Evolutionary conservation across 2,888 invertebrate species (phyloP).

Genomic region (Platycheirus rosarum): DNA sequence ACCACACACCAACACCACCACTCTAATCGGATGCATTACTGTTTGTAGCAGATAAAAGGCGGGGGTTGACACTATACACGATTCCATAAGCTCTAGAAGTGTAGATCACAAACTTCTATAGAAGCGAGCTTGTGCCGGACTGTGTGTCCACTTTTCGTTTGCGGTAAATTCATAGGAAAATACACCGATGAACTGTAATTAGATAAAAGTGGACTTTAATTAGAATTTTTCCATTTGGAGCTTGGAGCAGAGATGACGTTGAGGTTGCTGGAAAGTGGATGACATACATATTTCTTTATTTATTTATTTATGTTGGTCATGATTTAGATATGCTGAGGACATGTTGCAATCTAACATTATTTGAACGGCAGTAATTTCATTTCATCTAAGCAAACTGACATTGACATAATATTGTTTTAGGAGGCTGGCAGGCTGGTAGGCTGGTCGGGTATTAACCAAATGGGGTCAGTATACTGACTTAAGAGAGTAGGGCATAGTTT

Average conservation of each 20-base stretch:
- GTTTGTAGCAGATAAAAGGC: conserved; percentile 11
- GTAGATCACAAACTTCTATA: conserved; percentile 18
- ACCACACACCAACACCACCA: conserved; percentile 5
- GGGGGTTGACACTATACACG: conserved; percentile 27
- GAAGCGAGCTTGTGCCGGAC: conserved; percentile 32
- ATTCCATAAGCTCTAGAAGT: too few species aligned
- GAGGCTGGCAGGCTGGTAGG: neutral
- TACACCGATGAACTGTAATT: conserved; percentile 47
- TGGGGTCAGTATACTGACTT: conserved; percentile 8
- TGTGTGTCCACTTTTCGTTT: conserved; percentile 31
- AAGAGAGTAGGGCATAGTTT: too few species aligned
- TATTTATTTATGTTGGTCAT: conserved; percentile 39
- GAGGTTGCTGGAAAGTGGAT: conserved; percentile 40
- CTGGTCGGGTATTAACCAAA: neutral
- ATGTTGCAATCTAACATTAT: conserved; percentile 22
- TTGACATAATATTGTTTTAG: conserved; percentile 27
- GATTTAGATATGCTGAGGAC: conserved; percentile 49
- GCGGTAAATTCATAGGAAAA: conserved; percentile 48
- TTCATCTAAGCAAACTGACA: conserved; percentile 29
- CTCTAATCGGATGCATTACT: conserved; percentile 29
- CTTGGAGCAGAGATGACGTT: conserved; percentile 42
- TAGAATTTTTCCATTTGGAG: conserved; percentile 42
- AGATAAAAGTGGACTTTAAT: conserved; percentile 36
- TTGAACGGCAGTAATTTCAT: conserved; percentile 9
- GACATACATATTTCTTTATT: conserved; percentile 28